Evolutionary conservation across 2,113 vertebrate genomes (phyloP).

Genomic region (Vireo altiloquus): DNA sequence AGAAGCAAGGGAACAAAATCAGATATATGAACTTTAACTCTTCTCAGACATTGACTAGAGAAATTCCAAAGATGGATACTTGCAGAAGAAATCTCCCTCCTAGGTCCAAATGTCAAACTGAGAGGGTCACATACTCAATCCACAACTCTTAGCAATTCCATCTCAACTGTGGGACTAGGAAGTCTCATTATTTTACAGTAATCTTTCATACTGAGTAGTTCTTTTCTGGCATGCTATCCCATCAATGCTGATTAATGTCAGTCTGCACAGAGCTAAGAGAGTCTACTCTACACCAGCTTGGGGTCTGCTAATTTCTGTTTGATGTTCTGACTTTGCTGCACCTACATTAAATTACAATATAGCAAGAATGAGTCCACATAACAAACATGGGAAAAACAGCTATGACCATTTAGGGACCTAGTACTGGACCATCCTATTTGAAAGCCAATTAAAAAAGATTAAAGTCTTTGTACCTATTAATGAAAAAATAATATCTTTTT

Average conservation of each 20-base stretch:
- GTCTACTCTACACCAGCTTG: background rate
- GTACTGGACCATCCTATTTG: background rate
- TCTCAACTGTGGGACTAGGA: background rate
- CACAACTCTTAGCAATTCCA: background rate
- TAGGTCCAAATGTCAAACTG: background rate
- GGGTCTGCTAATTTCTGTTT: background rate
- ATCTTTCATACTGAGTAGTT: slow-evolving; percentile 15
- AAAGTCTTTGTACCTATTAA: background rate
- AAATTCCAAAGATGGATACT: background rate
- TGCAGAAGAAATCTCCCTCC: background rate
- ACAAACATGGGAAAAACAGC: background rate
- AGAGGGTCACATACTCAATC: background rate
- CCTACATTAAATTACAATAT: background rate
- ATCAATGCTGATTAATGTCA: slow-evolving; percentile 19
- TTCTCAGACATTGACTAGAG: background rate
- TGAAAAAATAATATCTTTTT: background rate
- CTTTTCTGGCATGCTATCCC: background rate
- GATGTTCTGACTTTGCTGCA: background rate
- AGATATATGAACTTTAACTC: background rate
- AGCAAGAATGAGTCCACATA: background rate
- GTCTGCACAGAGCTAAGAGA: background rate
- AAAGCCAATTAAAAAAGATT: background rate
- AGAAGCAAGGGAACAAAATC: background rate
- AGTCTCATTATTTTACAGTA: slow-evolving; percentile 5
- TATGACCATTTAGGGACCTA: background rate